Percentiles rank a stretch among this genome's conserved stretches.
phyloP scores from a whole-genome alignment of 2,113 vertebrate genomes.

The Protomyctophum bolini region DNA sequence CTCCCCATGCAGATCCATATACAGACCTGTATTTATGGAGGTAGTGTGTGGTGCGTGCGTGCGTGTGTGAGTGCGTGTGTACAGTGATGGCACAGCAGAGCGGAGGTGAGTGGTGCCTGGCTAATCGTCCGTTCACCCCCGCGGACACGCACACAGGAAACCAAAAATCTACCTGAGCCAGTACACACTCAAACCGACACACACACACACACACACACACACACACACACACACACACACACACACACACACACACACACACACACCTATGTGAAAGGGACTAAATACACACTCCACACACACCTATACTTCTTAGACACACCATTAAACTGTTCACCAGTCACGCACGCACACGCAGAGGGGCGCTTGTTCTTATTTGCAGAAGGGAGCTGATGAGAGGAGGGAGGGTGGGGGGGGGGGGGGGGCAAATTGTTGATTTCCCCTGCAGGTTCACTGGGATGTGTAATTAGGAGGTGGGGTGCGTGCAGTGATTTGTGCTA shows the following conservation, averaged over 20 bases:
- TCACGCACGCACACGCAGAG: neutral
- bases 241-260: neutral
- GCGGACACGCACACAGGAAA: conserved; percentile 50
- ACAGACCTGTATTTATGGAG: conserved; percentile 13
- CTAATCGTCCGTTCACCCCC: conserved; percentile 45
- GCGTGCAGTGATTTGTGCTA: conserved; percentile 12
- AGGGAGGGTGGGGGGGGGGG: conserved; percentile 20
- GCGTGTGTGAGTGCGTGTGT: neutral
- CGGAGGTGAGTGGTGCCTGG: conserved; percentile 21
- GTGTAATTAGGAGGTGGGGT: conserved; percentile 29
- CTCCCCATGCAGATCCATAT: conserved; percentile 4
- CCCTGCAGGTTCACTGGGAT: conserved; percentile 15
- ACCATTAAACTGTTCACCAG: neutral
- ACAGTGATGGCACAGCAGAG: conserved; percentile 13
- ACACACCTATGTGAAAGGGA: conserved; percentile 11
- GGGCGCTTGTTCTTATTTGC: neutral
- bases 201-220: conserved; percentile 4
- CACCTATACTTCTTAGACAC: conserved; percentile 6
- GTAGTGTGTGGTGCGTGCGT: neutral
- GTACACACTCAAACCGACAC: neutral
- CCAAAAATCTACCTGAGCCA: conserved; percentile 15
- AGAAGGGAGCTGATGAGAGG: conserved; percentile 19
- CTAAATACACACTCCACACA: conserved; percentile 16
- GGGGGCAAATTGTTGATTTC: conserved; percentile 44
- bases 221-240: neutral